A percentile compares a stretch with the other conserved stretches of the same genome.
Conservation (phyloP, 2,888 invertebrate genomes). For the Stenchaetothrips biformis region DNA sequence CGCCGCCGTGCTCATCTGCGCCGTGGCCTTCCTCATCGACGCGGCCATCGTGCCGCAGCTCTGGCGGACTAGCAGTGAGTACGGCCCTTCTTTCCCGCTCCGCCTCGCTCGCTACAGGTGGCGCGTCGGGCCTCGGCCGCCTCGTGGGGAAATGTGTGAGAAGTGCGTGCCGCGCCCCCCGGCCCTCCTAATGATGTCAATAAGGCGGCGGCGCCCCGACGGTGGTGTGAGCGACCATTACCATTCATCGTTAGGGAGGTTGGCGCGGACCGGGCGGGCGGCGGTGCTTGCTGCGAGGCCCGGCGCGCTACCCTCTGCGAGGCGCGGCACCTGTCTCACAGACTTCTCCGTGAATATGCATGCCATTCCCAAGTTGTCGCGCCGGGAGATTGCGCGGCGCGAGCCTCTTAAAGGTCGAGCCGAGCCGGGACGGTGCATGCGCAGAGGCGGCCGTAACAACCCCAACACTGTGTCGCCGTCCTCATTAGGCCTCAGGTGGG, state of each 20-base stretch:
- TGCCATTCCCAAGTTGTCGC: slow-evolving; percentile 3
- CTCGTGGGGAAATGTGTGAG: background rate
- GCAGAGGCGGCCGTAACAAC: no score
- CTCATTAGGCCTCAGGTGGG: no score
- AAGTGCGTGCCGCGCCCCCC: background rate
- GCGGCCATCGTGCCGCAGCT: slow-evolving; percentile 50
- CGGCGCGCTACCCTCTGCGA: no score
- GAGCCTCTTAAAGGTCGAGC: background rate
- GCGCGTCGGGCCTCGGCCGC: background rate
- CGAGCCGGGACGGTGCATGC: background rate
- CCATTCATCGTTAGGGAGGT: background rate
- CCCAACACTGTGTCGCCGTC: no score
- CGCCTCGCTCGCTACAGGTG: background rate
- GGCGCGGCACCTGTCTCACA: no score
- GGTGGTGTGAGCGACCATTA: background rate
- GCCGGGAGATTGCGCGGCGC: background rate
- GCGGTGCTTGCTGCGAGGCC: no score
- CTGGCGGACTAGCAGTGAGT: slow-evolving; percentile 54
- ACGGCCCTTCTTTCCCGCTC: background rate
- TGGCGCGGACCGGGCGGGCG: background rate
- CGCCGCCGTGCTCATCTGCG: slow-evolving; percentile 82
- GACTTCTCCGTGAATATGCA: background rate
- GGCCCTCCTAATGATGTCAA: background rate
- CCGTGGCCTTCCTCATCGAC: slow-evolving; percentile 77
- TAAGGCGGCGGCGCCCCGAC: background rate